A percentile compares a stretch with the other conserved stretches of the same genome.
phyloP scores from a whole-genome alignment of 2,797 vertebrate genomes.

The Myotis vivesi region DNA sequence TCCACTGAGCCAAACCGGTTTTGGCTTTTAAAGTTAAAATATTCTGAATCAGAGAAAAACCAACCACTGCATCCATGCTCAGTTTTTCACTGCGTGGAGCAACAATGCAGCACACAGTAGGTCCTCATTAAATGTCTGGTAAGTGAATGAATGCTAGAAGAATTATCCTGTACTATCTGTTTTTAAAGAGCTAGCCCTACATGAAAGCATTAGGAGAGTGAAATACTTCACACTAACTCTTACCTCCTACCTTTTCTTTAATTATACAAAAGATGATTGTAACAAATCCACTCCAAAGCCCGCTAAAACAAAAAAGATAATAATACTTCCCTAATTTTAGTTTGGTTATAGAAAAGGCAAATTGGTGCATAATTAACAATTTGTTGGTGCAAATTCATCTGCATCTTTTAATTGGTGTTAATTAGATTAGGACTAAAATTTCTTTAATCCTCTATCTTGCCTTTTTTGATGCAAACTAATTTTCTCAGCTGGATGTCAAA shows the following conservation, averaged over 20 bases:
- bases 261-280: slow-evolving; percentile 79
- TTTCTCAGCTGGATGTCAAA: slow-evolving; percentile 89
- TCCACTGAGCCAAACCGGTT: too few species aligned
- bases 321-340: slow-evolving; percentile 81
- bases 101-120: not conserved
- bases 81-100: not conserved
- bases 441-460: slow-evolving; percentile 87
- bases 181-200: slow-evolving; percentile 66
- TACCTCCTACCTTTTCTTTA: slow-evolving; percentile 63
- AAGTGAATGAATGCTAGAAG: slow-evolving; percentile 20
- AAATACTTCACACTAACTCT: slow-evolving; percentile 72
- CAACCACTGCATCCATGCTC: not conserved
- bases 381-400: slow-evolving; percentile 88
- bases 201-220: slow-evolving; percentile 61
- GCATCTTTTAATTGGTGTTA: slow-evolving; percentile 94
- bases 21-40: slow-evolving; percentile 29
- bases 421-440: slow-evolving; percentile 92
- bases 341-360: slow-evolving; percentile 85
- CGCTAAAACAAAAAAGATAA: slow-evolving; percentile 82
- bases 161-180: slow-evolving; percentile 56
- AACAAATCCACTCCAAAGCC: slow-evolving; percentile 75
- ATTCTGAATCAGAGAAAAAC: slow-evolving; percentile 35
- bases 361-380: slow-evolving; percentile 92
- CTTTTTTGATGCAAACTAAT: slow-evolving; percentile 91
- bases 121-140: not conserved